These are phyloP conservation scores for Chouioia cunea DNA, from an alignment of 2,888 invertebrate genomes.

Conservation along the genomic window DNA sequence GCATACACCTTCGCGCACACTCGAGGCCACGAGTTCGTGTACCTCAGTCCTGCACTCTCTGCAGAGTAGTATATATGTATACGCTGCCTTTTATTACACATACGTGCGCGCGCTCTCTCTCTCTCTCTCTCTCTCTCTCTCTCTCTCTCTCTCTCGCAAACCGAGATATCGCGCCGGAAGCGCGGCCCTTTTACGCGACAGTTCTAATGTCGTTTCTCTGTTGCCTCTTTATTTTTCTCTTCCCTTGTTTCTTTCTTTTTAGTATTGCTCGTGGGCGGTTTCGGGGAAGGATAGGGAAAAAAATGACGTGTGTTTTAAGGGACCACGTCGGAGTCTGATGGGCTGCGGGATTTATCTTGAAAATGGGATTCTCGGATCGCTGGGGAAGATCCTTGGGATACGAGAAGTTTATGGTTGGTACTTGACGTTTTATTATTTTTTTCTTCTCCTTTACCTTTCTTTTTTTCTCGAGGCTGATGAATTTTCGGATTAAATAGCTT, in stretches of 20 bases:
- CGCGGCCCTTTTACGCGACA: background rate
- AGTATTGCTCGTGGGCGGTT: constrained; percentile 20
- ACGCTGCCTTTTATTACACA: constrained; percentile 28
- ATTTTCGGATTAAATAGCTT: too few relatives aligned
- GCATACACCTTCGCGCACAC: background rate
- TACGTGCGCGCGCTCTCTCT: constrained; percentile 1
- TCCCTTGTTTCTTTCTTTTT: constrained; percentile 5
- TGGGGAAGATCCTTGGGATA: too few relatives aligned
- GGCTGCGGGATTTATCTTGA: too few relatives aligned
- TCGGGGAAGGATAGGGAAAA: constrained; percentile 7
- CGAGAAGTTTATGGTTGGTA: too few relatives aligned
- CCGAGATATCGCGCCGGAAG: constrained; percentile 26
- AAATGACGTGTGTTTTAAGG: constrained; percentile 1
- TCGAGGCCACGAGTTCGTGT: constrained; percentile 32
- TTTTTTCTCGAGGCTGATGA: too few relatives aligned
- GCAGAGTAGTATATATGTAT: background rate
- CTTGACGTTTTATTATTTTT: too few relatives aligned
- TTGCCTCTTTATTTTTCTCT: background rate
- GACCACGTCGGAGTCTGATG: constrained; percentile 2
- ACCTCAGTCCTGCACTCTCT: constrained; percentile 8
- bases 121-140: too few relatives aligned
- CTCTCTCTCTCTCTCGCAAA: too few relatives aligned
- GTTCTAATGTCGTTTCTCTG: constrained; percentile 26
- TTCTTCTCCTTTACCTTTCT: too few relatives aligned
- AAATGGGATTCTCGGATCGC: background rate